phyloP scores from a whole-genome alignment of 1,140 invertebrate species.

The Acromyrmex charruanus region DNA sequence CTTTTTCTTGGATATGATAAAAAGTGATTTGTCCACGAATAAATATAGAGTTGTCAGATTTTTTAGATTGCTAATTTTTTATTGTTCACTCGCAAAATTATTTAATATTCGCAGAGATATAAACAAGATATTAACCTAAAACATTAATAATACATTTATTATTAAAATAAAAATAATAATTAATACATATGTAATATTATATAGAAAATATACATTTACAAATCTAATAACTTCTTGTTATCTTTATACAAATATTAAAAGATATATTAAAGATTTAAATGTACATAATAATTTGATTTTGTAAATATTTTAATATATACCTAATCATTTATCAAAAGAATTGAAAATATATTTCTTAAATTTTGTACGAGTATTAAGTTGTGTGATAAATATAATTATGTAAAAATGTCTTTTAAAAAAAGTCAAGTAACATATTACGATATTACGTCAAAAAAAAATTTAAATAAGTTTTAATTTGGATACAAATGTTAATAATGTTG shows the following conservation, averaged over 20 bases:
- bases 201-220: neutral
- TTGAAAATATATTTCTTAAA: slow-evolving; percentile 1
- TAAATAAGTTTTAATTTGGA: neutral
- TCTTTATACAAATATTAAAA: neutral
- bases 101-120: neutral
- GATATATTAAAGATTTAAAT: neutral
- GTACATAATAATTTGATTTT: neutral
- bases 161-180: neutral
- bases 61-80: neutral
- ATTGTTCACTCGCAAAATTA: neutral
- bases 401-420: neutral
- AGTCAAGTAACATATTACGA: neutral
- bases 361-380: neutral
- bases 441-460: neutral
- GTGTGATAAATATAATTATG: neutral
- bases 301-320: slow-evolving; percentile 13
- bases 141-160: neutral
- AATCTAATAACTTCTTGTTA: neutral
- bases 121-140: neutral
- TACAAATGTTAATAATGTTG: neutral
- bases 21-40: neutral
- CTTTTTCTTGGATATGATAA: neutral
- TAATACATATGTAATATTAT: neutral
- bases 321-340: neutral
- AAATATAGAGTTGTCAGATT: neutral